Percentiles rank a stretch among this genome's conserved stretches.
These are phyloP conservation scores for Drosophila ogumai DNA, from an alignment of 1,140 invertebrate species.

Conservation along the genomic window DNA sequence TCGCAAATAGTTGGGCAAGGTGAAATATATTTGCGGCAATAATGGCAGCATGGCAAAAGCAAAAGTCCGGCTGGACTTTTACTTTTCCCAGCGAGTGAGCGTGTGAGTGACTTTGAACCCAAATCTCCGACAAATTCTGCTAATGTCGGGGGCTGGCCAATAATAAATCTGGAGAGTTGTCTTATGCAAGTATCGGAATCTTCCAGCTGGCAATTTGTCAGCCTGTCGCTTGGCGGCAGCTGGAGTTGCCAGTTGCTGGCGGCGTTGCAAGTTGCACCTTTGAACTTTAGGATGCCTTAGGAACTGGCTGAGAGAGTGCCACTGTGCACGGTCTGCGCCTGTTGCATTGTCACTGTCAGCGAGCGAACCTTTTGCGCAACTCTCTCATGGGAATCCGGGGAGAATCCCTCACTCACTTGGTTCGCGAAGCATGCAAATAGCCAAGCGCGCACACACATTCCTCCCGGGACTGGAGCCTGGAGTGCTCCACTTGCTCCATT, in stretches of 20 bases:
- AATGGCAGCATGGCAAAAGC: constrained; percentile 32
- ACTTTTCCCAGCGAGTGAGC: constrained; percentile 49
- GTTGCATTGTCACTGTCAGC: constrained; percentile 63
- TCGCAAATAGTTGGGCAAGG: constrained; percentile 44
- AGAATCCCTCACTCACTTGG: neutral
- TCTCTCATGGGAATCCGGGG: constrained; percentile 42
- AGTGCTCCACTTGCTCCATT: constrained; percentile 68
- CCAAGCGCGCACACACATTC: constrained; percentile 7
- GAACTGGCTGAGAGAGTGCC: constrained; percentile 43
- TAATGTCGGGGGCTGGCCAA: constrained; percentile 54
- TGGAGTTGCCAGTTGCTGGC: constrained; percentile 26
- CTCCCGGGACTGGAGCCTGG: neutral
- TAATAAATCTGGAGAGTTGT: constrained; percentile 60
- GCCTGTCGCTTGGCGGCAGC: constrained; percentile 48
- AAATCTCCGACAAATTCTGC: constrained; percentile 6
- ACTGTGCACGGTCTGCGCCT: constrained; percentile 28
- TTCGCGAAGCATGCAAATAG: constrained; percentile 28
- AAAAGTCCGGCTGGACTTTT: constrained; percentile 59
- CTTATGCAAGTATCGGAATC: constrained; percentile 70
- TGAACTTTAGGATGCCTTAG: constrained; percentile 51
- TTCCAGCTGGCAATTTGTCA: constrained; percentile 71
- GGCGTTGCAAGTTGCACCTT: constrained; percentile 45
- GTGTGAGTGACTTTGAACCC: constrained; percentile 40
- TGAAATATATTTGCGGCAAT: constrained; percentile 54
- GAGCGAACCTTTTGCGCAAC: constrained; percentile 62